These are phyloP conservation scores for Drosophila nebulosa DNA, from an alignment of 1,140 invertebrate genomes.

Conservation along the genomic window DNA sequence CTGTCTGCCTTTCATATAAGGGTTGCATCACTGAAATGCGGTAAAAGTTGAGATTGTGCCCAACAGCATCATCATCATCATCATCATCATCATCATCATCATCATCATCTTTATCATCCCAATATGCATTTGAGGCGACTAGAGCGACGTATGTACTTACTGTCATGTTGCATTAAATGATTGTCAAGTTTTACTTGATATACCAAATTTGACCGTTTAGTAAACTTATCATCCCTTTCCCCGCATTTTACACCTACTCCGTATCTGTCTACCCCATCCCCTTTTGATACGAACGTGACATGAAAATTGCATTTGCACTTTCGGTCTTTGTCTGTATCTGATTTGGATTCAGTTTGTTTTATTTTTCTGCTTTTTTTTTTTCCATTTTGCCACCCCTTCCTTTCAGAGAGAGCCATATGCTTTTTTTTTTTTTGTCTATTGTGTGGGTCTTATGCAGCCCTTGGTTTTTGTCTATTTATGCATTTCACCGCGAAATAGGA, in stretches of 20 bases:
- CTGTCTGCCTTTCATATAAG: not conserved
- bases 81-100: not conserved
- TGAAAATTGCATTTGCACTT: slow-evolving; percentile 75
- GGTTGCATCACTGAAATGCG: slow-evolving; percentile 25
- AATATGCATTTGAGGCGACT: not conserved
- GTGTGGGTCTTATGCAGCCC: slow-evolving; percentile 45
- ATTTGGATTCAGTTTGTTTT: slow-evolving; percentile 5
- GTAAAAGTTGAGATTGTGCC: slow-evolving; percentile 56
- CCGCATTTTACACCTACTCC: not conserved
- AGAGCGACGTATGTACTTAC: slow-evolving; percentile 52
- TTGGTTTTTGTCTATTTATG: slow-evolving; percentile 76
- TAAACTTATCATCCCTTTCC: slow-evolving; percentile 9
- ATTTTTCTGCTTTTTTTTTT: not conserved
- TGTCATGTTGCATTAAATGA: slow-evolving; percentile 74
- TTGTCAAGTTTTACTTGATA: slow-evolving; percentile 67
- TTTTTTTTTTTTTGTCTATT: slow-evolving; percentile 48
- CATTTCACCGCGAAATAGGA: slow-evolving; percentile 80
- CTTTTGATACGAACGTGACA: slow-evolving; percentile 50
- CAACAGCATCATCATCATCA: not conserved
- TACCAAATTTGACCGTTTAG: slow-evolving; percentile 66
- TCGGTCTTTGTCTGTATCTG: slow-evolving; percentile 30
- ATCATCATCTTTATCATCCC: not conserved
- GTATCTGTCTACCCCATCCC: no score
- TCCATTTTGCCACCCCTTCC: not conserved
- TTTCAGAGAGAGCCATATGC: slow-evolving; percentile 44